Percentiles rank a stretch among this genome's conserved stretches.
These are phyloP conservation scores for Alouatta palliata DNA, from an alignment of 2,113 vertebrate genomes.

Conservation along the genomic window DNA sequence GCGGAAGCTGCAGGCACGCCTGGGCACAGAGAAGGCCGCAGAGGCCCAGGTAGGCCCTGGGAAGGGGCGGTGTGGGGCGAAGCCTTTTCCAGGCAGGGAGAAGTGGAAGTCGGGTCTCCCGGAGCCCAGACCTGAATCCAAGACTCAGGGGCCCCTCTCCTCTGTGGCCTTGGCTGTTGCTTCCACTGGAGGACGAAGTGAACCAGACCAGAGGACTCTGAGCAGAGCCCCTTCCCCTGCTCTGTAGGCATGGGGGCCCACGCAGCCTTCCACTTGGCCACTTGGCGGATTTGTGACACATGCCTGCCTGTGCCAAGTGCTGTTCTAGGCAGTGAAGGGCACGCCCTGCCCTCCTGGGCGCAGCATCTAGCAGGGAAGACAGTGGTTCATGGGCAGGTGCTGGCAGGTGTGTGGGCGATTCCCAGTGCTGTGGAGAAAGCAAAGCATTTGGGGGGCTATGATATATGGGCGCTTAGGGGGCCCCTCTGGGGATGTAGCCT, in stretches of 20 bases:
- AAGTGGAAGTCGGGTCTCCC: not conserved
- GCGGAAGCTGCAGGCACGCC: conserved; percentile 90
- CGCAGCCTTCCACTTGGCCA: not conserved
- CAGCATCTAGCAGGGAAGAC: not conserved
- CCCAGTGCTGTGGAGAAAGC: not conserved
- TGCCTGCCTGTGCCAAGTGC: not conserved
- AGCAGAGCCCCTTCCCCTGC: not conserved
- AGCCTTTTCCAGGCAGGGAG: not conserved
- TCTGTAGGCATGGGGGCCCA: not conserved
- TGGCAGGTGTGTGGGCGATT: too few relatives aligned
- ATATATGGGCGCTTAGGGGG: not conserved
- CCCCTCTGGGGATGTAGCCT: not conserved
- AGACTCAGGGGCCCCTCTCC: not conserved
- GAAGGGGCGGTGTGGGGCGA: accelerated
- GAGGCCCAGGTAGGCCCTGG: conserved; percentile 40
- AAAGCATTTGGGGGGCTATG: not conserved
- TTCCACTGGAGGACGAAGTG: accelerated
- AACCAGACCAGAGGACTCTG: not conserved
- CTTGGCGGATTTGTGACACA: accelerated
- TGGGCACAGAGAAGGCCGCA: conserved; percentile 82
- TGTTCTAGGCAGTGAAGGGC: not conserved
- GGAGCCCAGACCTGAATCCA: too few relatives aligned
- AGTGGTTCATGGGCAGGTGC: too few relatives aligned
- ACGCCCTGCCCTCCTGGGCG: not conserved
- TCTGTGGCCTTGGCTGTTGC: not conserved